Conservation (phyloP, 1,140 invertebrate genomes). For the Penaeus japonicus region DNA sequence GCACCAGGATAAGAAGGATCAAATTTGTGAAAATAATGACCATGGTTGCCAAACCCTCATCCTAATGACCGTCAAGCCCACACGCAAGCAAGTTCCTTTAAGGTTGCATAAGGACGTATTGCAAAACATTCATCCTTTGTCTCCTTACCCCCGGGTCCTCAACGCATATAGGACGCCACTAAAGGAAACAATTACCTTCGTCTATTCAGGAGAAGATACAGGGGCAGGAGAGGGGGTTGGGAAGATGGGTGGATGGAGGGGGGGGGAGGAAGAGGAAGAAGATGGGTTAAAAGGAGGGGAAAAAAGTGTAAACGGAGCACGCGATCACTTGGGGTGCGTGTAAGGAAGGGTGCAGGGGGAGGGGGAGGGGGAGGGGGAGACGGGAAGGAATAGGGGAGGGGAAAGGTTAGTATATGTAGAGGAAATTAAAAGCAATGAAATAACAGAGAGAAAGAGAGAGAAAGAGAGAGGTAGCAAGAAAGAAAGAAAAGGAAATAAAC, state of each 20-base stretch:
- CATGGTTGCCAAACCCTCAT: too few relatives aligned
- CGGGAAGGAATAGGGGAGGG: not conserved
- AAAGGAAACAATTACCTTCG: too few relatives aligned
- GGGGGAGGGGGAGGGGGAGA: not conserved
- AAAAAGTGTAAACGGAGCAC: not conserved
- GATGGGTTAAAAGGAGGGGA: not conserved
- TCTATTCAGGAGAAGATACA: too few relatives aligned
- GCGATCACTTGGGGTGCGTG: not conserved
- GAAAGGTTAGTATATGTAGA: not conserved
- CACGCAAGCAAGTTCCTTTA: too few relatives aligned
- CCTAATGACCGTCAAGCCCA: too few relatives aligned
- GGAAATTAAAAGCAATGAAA: not conserved
- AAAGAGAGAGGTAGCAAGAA: not conserved
- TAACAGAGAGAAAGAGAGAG: not conserved
- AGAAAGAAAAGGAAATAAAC: not conserved
- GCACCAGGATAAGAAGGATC: too few relatives aligned
- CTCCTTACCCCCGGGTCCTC: too few relatives aligned
- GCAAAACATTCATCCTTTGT: too few relatives aligned
- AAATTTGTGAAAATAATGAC: too few relatives aligned
- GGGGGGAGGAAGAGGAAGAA: not conserved
- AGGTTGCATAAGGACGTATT: too few relatives aligned
- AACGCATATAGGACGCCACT: too few relatives aligned
- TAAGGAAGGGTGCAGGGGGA: not conserved
- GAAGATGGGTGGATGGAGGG: not conserved
- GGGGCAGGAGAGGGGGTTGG: not conserved